Evolutionary conservation across 2,113 vertebrate species (phyloP), one percentile per base, ranked within the genome.

Genomic region (Pteropus alecto): DNA sequence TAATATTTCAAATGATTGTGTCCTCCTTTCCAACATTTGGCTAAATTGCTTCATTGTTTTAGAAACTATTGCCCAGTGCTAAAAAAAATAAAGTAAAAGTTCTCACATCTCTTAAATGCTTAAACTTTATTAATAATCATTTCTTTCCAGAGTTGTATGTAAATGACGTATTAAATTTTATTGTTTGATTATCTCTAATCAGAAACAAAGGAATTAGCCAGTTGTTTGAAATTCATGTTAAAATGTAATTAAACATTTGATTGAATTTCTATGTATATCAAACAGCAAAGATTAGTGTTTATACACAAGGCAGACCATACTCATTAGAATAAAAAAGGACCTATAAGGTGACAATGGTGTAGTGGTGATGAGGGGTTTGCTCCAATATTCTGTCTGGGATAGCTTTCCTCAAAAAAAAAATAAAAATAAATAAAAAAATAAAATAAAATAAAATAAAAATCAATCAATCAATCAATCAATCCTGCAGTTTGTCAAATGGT

Each of bases 221-320:
- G 99, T 99, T 99, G 99, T 98, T 99, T 99, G 98, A 97, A 99
- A 99, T 98, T 99, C 98, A 97, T 99, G 99, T 99, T 99, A 99
- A 99, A 98, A 99, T 99, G 98, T 99, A 99, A 99, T 99, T 99
- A 99, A 99, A 99, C 98, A 99, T 99, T 98, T 99, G 99, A 99
- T 99, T 99, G 99, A 99, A 99, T 99, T 99, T 99, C 98, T 98
- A 97, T 90, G 98, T 99, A 99, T 99, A 99, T 98, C 98, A 99
- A 99, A 98, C 97, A 98, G 97, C 92, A 98, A 98, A 97, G 97
- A 96, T 97, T 98, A 97, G 96, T 98, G 98, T 99, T 98, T 98
- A 96, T 98, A 99, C 96, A 98, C 92, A 99, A 98, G 98, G 98
- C 98, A 98, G 97, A 98, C 97, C 65, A 30, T 85, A 98, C 95